These are phyloP conservation scores for Leiothrix lutea DNA, from an alignment of 2,113 vertebrate species.

Conservation along the genomic window DNA sequence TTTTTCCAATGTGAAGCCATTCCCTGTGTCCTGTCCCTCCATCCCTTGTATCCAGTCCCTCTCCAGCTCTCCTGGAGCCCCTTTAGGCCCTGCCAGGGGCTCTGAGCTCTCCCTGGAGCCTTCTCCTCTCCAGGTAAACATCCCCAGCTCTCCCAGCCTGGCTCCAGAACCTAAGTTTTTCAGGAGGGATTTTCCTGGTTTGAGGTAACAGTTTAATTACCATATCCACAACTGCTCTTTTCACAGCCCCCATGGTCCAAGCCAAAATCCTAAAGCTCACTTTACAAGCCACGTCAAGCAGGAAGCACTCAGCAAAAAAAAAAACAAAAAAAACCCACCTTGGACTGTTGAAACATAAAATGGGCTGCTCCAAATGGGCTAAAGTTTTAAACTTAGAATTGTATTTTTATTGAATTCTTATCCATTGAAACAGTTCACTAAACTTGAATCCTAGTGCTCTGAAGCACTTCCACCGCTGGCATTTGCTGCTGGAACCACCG, in stretches of 20 bases:
- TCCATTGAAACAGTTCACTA: neutral
- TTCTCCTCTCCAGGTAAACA: neutral
- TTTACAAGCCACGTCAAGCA: accelerated
- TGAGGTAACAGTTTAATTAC: neutral
- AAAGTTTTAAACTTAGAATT: neutral
- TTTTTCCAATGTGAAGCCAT: neutral
- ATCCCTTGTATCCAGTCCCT: neutral
- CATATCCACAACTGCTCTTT: neutral
- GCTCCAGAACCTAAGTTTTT: accelerated
- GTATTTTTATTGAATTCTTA: neutral
- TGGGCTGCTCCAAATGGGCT: accelerated
- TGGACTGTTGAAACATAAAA: neutral
- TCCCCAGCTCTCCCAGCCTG: accelerated
- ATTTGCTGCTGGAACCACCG: neutral
- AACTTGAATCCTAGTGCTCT: neutral
- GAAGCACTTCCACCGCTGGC: neutral
- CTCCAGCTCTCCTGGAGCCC: neutral
- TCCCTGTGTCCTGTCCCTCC: neutral
- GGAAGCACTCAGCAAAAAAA: neutral
- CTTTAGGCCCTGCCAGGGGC: neutral
- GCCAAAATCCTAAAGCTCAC: neutral
- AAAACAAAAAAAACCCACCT: neutral
- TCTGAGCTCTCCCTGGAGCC: neutral
- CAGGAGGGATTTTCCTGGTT: neutral
- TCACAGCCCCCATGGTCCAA: neutral